phyloP scores from a whole-genome alignment of 2,888 invertebrate species.

The Catotricha subobsoleta region DNA sequence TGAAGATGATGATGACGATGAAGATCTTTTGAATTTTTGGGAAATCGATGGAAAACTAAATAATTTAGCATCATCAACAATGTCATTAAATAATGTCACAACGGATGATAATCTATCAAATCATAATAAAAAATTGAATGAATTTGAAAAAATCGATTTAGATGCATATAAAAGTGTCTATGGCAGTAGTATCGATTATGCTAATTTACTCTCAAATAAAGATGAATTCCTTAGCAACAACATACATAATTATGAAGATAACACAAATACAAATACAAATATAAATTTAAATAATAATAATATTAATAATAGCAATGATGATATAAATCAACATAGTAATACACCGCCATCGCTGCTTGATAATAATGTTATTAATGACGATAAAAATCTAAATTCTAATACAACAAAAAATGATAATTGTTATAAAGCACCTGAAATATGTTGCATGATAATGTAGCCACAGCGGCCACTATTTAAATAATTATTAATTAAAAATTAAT shows the following conservation, averaged over 20 bases:
- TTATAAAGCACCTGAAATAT: conserved; percentile 13
- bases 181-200: conserved; percentile 25
- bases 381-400: neutral
- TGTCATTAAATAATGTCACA: neutral
- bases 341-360: neutral
- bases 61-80: neutral
- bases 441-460: conserved; percentile 15
- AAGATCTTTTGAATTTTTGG: conserved; percentile 8
- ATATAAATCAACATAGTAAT: neutral
- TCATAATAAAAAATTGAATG: too few species aligned
- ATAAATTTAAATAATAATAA: neutral
- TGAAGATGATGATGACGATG: conserved; percentile 5
- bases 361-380: neutral
- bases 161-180: conserved; percentile 28
- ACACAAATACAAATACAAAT: neutral
- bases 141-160: conserved; percentile 9
- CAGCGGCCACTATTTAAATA: too few species aligned
- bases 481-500: too few species aligned
- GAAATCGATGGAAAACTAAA: conserved; percentile 2
- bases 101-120: conserved; percentile 6
- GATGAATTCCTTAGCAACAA: conserved; percentile 13
- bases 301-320: neutral
- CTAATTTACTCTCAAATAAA: conserved; percentile 14
- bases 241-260: conserved; percentile 10
- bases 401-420: conserved; percentile 10